phyloP scores from a whole-genome alignment of 2,888 invertebrate genomes.

The Acleris literana region DNA sequence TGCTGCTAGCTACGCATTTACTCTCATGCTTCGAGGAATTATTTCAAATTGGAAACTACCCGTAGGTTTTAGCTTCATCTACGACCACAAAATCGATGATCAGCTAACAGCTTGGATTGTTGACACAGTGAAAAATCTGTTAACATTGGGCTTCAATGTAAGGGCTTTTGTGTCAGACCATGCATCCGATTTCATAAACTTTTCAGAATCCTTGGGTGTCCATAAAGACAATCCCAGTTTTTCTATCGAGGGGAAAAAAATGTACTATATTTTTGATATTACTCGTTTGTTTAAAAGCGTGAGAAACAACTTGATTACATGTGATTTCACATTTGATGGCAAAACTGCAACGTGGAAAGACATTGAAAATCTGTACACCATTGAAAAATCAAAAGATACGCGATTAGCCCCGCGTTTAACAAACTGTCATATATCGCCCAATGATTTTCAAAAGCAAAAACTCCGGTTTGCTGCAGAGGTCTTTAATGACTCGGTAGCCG shows the following conservation, averaged over 20 bases:
- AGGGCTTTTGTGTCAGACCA: constrained; percentile 15
- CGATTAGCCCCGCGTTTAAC: constrained; percentile 10
- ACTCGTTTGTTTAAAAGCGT: constrained; percentile 18
- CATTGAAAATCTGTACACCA: constrained; percentile 3
- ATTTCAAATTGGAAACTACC: neutral
- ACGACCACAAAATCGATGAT: neutral
- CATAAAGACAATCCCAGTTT: constrained; percentile 15
- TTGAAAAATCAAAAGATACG: constrained; percentile 14
- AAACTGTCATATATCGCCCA: constrained; percentile 10
- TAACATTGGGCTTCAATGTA: constrained; percentile 5
- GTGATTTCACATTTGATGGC: constrained; percentile 7
- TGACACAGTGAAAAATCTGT: constrained; percentile 2
- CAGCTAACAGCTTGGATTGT: constrained; percentile 6
- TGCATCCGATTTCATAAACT: constrained; percentile 4
- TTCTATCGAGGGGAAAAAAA: neutral
- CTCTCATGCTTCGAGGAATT: neutral
- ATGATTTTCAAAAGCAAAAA: constrained; percentile 18
- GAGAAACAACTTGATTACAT: constrained; percentile 10
- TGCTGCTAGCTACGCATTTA: neutral
- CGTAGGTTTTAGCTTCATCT: neutral
- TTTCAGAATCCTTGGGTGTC: constrained; percentile 6
- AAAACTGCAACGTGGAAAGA: constrained; percentile 11
- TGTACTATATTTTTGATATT: constrained; percentile 26
- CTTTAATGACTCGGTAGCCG: constrained; percentile 1
- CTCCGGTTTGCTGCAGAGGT: constrained; percentile 2